phyloP scores from a whole-genome alignment of 2,888 invertebrate species.

The Spisula subtruncata region DNA sequence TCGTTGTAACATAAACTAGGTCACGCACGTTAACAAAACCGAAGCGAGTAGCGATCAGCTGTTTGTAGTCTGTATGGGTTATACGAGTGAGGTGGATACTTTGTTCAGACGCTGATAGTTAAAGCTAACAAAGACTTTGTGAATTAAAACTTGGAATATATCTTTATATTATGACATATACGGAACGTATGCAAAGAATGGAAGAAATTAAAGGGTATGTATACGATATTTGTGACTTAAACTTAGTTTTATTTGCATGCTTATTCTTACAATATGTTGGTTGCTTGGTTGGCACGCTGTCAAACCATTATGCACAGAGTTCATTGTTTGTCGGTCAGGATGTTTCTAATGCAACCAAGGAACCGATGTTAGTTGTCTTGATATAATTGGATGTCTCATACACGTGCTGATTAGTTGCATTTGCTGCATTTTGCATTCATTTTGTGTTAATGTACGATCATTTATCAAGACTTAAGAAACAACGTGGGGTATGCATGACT shows the following conservation, averaged over 20 bases:
- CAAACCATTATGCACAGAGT: not conserved
- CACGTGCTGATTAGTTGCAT: not conserved
- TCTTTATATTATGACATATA: slow-evolving; percentile 61
- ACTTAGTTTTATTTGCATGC: not conserved
- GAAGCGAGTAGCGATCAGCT: slow-evolving; percentile 27
- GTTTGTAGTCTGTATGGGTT: slow-evolving; percentile 23
- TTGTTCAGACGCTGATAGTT: not conserved
- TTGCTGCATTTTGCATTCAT: not conserved
- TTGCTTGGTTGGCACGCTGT: not conserved
- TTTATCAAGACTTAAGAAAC: not conserved
- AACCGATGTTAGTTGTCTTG: not conserved
- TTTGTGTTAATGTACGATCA: not conserved
- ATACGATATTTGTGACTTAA: not conserved
- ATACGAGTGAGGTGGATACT: not conserved
- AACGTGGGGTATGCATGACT: not conserved
- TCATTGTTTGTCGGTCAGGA: not conserved
- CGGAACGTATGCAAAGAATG: slow-evolving; percentile 54
- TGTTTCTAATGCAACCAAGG: not conserved
- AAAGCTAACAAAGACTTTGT: slow-evolving; percentile 40
- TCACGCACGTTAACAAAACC: slow-evolving; percentile 19
- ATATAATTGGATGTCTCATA: not conserved
- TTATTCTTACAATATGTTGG: not conserved
- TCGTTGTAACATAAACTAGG: slow-evolving; percentile 22
- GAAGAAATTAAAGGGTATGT: slow-evolving; percentile 60
- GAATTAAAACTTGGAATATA: slow-evolving; percentile 21